Base-by-base conservation (phyloP, 1,140 invertebrate species). In the Diachasma alloeum region DNA sequence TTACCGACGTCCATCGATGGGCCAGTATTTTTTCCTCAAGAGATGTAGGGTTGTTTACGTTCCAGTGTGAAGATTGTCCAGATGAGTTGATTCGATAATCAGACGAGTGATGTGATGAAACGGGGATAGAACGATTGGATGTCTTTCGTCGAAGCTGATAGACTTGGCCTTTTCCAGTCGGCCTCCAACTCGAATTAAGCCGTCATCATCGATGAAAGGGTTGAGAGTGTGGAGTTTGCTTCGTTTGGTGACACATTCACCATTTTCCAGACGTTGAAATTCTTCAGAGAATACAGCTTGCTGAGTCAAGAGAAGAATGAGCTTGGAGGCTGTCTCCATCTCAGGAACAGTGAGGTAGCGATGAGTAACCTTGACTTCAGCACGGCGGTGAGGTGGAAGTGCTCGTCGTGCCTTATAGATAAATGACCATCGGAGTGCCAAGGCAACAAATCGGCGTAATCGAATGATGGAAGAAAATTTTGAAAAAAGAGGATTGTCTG, bases 81-180 rank as follows among this genome's bases (percentile, higher is more conserved):
- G 4, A 77, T 83, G 80, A 76, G 78, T 67, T 19, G 83, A 17
- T 39, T 79, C 19, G 10, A 88, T 84, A 3, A 88, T 76, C 13
- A 88, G 75, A 5, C 80, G 42, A 15, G 82, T 81, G 26, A 88
- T 68, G 17, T 77, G 71, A 59, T 69, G 39, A 17, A 76, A 75
- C 68, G 79, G 67, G 5, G 86, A 83, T 0, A 90, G 77, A 13
- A 90, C 81, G 0, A 90, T 83, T 0, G 89, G 89, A 82, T 90
- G 86, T n/a, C n/a, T n/a, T n/a, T n/a, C n/a, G n/a, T n/a, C n/a
- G n/a, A n/a, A n/a, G n/a, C n/a, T n/a, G n/a, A 0, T 90, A 13
- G 22, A 80, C 70, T 10, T n/a, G n/a, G 86, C 69, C 46, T 83
- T 63, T 6, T 78, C 9, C 13, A 88, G 68, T 31, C 87, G 72